phyloP scores from a whole-genome alignment of 2,113 vertebrate species.

The Nicator chloris region DNA sequence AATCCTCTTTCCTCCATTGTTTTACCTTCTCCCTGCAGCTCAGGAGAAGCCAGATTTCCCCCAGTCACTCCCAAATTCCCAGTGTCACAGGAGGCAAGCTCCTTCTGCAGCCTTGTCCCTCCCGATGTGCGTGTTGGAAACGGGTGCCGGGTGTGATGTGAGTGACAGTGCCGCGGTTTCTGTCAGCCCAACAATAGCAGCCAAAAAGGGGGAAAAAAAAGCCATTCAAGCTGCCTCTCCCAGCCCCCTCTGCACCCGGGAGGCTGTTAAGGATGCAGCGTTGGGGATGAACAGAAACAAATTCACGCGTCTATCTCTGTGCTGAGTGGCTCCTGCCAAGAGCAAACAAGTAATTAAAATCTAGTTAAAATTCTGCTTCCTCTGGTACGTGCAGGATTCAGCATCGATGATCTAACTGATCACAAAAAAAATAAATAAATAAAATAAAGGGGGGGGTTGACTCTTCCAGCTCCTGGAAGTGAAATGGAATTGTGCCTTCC shows the following conservation, averaged over 20 bases:
- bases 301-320: background rate
- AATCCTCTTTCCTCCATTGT: background rate
- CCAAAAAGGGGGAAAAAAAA: background rate
- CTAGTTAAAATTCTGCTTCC: constrained; percentile 37
- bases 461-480: background rate
- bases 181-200: constrained; percentile 14
- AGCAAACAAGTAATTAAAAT: constrained; percentile 36
- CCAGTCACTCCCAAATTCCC: background rate
- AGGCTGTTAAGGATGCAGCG: constrained; percentile 1
- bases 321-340: constrained; percentile 33
- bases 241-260: background rate
- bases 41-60: background rate
- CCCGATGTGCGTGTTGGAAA: background rate
- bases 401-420: background rate
- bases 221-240: background rate
- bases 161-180: background rate
- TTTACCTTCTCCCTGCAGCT: background rate
- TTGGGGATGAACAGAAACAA: background rate
- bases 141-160: accelerated
- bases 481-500: background rate
- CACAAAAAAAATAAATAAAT: background rate
- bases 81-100: accelerated
- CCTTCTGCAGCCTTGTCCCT: background rate
- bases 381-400: background rate
- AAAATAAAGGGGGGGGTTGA: background rate